A percentile compares a stretch with the other conserved stretches of the same genome.
These are phyloP conservation scores for Hyalella azteca DNA, from an alignment of 2,888 invertebrate species.

Conservation along the genomic window DNA sequence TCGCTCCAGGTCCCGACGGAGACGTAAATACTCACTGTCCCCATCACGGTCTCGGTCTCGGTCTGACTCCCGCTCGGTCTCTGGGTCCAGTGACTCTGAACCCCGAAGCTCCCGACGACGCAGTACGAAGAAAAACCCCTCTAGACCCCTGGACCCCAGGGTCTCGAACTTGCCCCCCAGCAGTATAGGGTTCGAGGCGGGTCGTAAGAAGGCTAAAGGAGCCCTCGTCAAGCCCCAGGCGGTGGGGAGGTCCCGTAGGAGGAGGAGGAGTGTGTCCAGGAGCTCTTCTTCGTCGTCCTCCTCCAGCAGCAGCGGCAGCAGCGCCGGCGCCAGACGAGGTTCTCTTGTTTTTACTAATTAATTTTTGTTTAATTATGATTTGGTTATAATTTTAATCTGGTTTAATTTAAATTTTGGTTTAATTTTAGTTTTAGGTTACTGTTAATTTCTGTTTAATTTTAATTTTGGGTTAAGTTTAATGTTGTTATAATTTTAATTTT, in stretches of 20 bases:
- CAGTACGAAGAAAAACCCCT: too few relatives aligned
- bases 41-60: constrained; percentile 47
- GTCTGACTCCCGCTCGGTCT: constrained; percentile 37
- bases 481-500: too few relatives aligned
- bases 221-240: not conserved
- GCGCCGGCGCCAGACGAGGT: not conserved
- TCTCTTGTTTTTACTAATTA: too few relatives aligned
- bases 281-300: constrained; percentile 20
- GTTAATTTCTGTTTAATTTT: too few relatives aligned
- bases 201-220: not conserved
- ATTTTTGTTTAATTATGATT: too few relatives aligned
- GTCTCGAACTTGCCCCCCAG: constrained; percentile 38
- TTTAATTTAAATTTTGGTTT: too few relatives aligned
- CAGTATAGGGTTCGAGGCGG: constrained; percentile 30
- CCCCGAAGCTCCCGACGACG: not conserved
- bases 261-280: too few relatives aligned
- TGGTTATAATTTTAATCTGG: too few relatives aligned
- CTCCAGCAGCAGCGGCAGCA: constrained; percentile 31
- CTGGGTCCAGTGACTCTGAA: not conserved
- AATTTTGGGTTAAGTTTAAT: too few relatives aligned
- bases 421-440: too few relatives aligned
- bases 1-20: not conserved
- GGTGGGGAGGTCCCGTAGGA: not conserved
- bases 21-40: constrained; percentile 41
- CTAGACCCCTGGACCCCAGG: constrained; percentile 38